Evolutionary conservation across 1,140 invertebrate genomes (phyloP).

Genomic region (Radopholus similis): DNA sequence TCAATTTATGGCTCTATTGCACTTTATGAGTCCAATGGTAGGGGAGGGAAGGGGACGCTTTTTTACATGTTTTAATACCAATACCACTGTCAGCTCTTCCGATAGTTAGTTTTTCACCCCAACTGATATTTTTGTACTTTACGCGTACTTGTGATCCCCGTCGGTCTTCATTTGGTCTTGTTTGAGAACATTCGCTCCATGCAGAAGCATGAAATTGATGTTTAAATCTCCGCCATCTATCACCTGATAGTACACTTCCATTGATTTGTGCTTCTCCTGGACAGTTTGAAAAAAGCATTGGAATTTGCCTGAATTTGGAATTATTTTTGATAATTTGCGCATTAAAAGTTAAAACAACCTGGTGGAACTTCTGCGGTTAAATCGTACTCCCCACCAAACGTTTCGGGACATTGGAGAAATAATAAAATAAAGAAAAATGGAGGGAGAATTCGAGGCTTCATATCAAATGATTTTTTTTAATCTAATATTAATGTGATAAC

Average conservation of each 20-base stretch:
- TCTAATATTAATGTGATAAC: too few relatives aligned
- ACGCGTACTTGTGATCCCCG: slow-evolving; percentile 60
- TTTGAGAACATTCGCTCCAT: slow-evolving; percentile 57
- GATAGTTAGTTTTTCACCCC: too few relatives aligned
- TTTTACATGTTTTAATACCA: too few relatives aligned
- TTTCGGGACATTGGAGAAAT: neutral
- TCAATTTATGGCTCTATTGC: too few relatives aligned
- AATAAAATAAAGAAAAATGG: neutral
- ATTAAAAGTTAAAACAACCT: slow-evolving; percentile 8
- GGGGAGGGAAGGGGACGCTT: too few relatives aligned
- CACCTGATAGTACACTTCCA: slow-evolving; percentile 63
- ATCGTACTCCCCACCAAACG: slow-evolving; percentile 32
- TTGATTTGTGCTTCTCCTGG: slow-evolving; percentile 48
- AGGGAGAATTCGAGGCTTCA: too few relatives aligned
- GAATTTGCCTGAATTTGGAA: slow-evolving; percentile 22
- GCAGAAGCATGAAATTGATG: slow-evolving; percentile 60
- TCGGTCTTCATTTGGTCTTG: slow-evolving; percentile 60
- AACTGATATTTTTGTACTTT: neutral
- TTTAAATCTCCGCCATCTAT: slow-evolving; percentile 63
- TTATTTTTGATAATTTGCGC: neutral
- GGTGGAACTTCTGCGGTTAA: slow-evolving; percentile 40
- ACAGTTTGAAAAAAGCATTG: slow-evolving; percentile 61
- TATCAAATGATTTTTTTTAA: too few relatives aligned
- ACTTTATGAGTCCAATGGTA: too few relatives aligned
- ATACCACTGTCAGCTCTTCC: too few relatives aligned